These are phyloP conservation scores for Pipistrellus nathusii DNA, from an alignment of 2,797 vertebrate genomes.

Conservation along the genomic window DNA sequence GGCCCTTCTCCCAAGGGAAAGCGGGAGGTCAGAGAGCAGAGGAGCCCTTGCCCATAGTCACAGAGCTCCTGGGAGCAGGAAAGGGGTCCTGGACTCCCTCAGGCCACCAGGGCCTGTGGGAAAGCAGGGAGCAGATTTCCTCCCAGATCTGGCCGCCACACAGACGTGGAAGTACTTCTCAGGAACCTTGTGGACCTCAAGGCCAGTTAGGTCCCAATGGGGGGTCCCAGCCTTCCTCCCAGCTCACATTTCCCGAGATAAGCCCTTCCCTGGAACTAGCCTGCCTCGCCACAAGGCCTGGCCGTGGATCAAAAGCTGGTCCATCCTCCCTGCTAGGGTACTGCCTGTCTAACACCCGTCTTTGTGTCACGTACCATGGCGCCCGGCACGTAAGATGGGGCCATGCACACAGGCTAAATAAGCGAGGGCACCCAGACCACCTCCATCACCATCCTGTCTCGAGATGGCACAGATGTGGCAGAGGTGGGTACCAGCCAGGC, in stretches of 20 bases:
- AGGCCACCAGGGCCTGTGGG: too few species aligned
- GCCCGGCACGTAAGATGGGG: not conserved
- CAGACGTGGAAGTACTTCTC: not conserved
- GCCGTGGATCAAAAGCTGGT: not conserved
- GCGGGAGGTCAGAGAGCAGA: not conserved
- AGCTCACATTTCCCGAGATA: accelerated
- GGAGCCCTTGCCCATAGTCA: not conserved
- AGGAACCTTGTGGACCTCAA: not conserved
- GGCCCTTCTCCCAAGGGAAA: too few species aligned
- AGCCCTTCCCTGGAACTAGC: not conserved
- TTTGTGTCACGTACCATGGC: not conserved
- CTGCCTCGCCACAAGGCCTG: not conserved
- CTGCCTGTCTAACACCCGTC: not conserved
- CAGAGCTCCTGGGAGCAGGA: not conserved
- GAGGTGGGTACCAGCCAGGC: not conserved
- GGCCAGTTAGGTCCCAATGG: too few species aligned
- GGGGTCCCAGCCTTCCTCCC: not conserved
- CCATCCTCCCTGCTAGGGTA: not conserved
- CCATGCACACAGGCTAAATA: not conserved
- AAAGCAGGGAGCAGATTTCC: not conserved
- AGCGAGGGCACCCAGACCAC: not conserved
- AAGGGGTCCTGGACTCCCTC: not conserved
- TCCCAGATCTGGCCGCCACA: too few species aligned
- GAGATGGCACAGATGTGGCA: not conserved
- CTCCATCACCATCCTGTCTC: not conserved